Base-by-base conservation (phyloP, 2,113 vertebrate species). In the Sminthopsis crassicaudata region DNA sequence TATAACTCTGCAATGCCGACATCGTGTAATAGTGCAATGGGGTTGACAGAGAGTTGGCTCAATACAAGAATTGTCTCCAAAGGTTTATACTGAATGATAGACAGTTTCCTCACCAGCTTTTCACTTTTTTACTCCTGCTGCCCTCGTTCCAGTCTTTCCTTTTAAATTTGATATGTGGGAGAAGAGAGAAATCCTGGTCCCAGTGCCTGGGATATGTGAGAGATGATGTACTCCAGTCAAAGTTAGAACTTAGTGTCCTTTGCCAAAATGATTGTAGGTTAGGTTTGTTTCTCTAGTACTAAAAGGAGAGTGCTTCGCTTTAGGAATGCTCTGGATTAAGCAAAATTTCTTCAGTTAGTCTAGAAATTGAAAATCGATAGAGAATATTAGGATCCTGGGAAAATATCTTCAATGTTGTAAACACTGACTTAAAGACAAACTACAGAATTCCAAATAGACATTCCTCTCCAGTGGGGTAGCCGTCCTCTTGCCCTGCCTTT, bases 391-490 rank as follows among this genome's bases (percentile, higher is more conserved):
- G 67, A 42, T 7, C 7, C 42, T 42, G 19, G 19, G 6, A 36
- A 42, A 84, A 8, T 84, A 42, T 42, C n/a, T 84, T 84, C n/a
- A 36, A 7, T 76, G 36, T 84, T 42, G 19, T 42, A 42, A 42
- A 84, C 36, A 42, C 5, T n/a, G n/a, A 84, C n/a, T 42, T 42
- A 84, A 84, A 42, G n/a, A 7, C 23, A 42, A 84, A 84, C n/a
- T 8, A 8, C 67, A 42, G 67, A 42, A 84, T 84, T 8, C 36
- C 36, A 25, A 25, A 3, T 46, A 27, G 36, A 42, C 89, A 4
- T 23, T 93, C 93, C 6, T 91, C 52, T 96, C 92, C 96, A 22
- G 53, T 24, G 48, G 53, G 10, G 30, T 54, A 53, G 76, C 46
- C 52, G 0, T 93, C 90, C 5, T 16, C 23, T 50, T 94, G 27